Evolutionary conservation across 2,888 invertebrate genomes (phyloP).

Genomic region (Synergus japonicus): DNA sequence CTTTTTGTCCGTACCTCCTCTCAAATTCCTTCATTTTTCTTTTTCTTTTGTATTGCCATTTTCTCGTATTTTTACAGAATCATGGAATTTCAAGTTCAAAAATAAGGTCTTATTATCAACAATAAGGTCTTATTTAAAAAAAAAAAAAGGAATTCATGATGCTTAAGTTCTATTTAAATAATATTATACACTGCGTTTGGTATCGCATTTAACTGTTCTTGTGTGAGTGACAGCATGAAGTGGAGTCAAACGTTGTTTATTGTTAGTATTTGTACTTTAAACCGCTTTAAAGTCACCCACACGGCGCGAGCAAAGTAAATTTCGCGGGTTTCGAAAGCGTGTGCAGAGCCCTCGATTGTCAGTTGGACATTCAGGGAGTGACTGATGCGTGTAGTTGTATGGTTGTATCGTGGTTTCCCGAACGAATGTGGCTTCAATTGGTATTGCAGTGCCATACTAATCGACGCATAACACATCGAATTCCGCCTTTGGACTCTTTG

Average conservation of each 20-base stretch:
- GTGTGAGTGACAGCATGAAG: constrained; percentile 23
- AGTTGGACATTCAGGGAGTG: constrained; percentile 64
- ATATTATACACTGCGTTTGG: constrained; percentile 6
- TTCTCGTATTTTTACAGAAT: too few species aligned
- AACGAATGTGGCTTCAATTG: constrained; percentile 40
- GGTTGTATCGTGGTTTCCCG: constrained; percentile 45
- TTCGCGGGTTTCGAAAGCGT: constrained; percentile 62
- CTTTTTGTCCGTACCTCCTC: neutral
- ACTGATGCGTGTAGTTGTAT: constrained; percentile 66
- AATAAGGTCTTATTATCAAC: neutral
- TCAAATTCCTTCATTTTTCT: neutral
- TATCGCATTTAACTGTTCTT: neutral
- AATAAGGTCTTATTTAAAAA: too few species aligned
- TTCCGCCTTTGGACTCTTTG: constrained; percentile 57
- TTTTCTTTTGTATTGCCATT: neutral
- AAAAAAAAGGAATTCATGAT: neutral
- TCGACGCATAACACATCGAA: constrained; percentile 57
- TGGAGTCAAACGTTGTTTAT: constrained; percentile 59
- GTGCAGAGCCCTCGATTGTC: constrained; percentile 24
- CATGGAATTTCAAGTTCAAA: too few species aligned
- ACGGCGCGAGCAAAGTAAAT: constrained; percentile 60
- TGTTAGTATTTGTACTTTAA: constrained; percentile 41
- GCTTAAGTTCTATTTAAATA: too few species aligned
- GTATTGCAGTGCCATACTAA: constrained; percentile 49
- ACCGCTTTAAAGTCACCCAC: constrained; percentile 59